These are phyloP conservation scores for Lerema accius DNA, from an alignment of 1,140 invertebrate species.

Conservation along the genomic window DNA sequence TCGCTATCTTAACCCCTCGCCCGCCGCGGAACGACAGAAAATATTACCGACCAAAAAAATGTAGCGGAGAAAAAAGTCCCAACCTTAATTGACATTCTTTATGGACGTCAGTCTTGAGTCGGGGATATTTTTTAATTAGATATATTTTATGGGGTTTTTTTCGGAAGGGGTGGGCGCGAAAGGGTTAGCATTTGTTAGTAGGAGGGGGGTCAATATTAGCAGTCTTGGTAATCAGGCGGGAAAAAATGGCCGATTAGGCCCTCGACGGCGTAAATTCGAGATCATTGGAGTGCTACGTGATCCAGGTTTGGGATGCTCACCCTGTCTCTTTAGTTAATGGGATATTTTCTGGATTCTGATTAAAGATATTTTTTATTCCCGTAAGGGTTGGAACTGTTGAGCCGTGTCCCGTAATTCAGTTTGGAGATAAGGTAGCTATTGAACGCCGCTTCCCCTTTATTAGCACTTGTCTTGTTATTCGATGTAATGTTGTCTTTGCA, in stretches of 20 bases:
- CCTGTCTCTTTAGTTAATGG: constrained; percentile 57
- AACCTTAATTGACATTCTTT: constrained; percentile 83
- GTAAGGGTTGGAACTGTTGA: constrained; percentile 29
- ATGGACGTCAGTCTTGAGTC: constrained; percentile 80
- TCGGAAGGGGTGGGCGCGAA: constrained; percentile 68
- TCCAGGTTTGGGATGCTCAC: constrained; percentile 49
- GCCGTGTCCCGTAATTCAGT: constrained; percentile 27
- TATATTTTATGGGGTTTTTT: constrained; percentile 83
- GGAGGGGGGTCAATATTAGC: constrained; percentile 75
- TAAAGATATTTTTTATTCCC: constrained; percentile 50
- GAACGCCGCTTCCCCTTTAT: constrained; percentile 1
- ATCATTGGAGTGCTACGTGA: constrained; percentile 70
- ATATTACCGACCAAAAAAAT: constrained; percentile 69
- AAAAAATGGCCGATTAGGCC: constrained; percentile 80
- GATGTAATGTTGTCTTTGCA: not conserved
- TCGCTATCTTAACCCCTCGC: constrained; percentile 80
- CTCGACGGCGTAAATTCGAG: constrained; percentile 75
- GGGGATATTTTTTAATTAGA: constrained; percentile 84
- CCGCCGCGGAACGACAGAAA: constrained; percentile 71
- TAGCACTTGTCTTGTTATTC: too few species aligned
- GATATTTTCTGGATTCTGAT: constrained; percentile 47
- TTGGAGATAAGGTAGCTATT: constrained; percentile 26
- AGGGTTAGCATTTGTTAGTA: constrained; percentile 82
- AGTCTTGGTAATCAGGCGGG: constrained; percentile 75
- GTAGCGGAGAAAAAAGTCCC: constrained; percentile 71